These are phyloP conservation scores for Sesamia nonagrioides DNA, from an alignment of 1,140 invertebrate species.

Conservation along the genomic window DNA sequence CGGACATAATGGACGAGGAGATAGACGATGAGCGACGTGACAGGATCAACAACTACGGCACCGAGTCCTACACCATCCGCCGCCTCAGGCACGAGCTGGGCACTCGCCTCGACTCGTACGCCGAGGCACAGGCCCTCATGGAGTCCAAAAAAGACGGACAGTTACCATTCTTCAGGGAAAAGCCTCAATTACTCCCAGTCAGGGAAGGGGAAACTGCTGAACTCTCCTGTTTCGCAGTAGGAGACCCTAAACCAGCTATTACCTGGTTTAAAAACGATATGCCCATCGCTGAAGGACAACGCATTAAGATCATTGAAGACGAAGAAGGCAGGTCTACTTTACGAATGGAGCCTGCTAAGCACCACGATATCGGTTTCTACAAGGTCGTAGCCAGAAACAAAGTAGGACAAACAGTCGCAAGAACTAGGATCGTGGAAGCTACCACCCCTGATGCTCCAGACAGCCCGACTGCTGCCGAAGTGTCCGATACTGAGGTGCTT, in stretches of 20 bases:
- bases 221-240: conserved; percentile 95
- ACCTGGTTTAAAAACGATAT: conserved; percentile 98
- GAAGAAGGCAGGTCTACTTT: conserved; percentile 93
- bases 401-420: conserved; percentile 92
- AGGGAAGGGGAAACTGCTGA: conserved; percentile 92
- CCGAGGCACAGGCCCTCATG: conserved; percentile 94
- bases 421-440: conserved; percentile 92
- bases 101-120: conserved; percentile 93
- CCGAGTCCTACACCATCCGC: conserved; percentile 91
- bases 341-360: conserved; percentile 91
- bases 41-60: conserved; percentile 93
- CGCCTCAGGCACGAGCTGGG: conserved; percentile 94
- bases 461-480: conserved; percentile 93
- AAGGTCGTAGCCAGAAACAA: conserved; percentile 97
- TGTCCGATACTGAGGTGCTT: conserved; percentile 95
- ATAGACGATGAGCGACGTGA: conserved; percentile 96
- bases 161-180: conserved; percentile 94
- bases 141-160: conserved; percentile 93
- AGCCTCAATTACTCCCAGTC: conserved; percentile 93
- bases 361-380: conserved; percentile 96
- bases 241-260: conserved; percentile 95
- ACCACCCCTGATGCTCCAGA: conserved; percentile 94
- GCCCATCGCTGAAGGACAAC: conserved; percentile 93
- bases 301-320: conserved; percentile 93
- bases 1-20: conserved; percentile 98